Base-by-base conservation (phyloP, 2,113 vertebrate genomes). In the Xenopus laevis region DNA sequence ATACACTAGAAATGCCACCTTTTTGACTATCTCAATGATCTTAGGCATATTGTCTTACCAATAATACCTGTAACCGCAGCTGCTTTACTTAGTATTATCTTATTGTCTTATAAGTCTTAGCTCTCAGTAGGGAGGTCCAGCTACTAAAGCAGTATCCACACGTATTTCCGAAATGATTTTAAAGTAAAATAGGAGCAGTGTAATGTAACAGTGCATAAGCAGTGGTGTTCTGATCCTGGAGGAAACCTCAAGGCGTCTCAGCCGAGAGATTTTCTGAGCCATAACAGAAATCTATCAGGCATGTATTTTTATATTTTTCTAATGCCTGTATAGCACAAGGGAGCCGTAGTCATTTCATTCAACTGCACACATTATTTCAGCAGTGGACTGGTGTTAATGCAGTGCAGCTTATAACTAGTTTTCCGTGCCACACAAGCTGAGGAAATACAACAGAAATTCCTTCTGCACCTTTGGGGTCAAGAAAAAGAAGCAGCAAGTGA, bases 171-270 rank as follows among this genome's bases (percentile, higher is more conserved):
- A 30, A 33, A 72, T 50, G 59, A 20, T 64, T 33, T 44, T 71
- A 62, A 71, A 30, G 44, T 47, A 47, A 53, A 52, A 63, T 16
- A 10, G 52, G 60, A 47, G 21, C 27, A n/a, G 40, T 60, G 20
- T 71, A 23, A 60, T 72, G 60, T 72, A 64, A 72, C 61, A 53
- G 15, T 62, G 27, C 45, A 72, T 55, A 15, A 53, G 27, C 70
- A n/a, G 18, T 72, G 70, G 30, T 20, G 11, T 33, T 53, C 18
- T 50, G 45, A 21, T 72, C 23, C 46, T 33, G 61, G 45, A 27
- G 15, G 15, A 63, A 72, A 64, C 60, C 59, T 53, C 60, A 27
- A 63, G n/a, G 50, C 10, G 52, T 21, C 23, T 46, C 7, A 13
- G 59, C 60, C 59, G 30, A 63, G 50, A 63, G 10, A 63, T 12